These are phyloP conservation scores for Sesamia nonagrioides DNA, from an alignment of 1,140 invertebrate species.

Conservation along the genomic window DNA sequence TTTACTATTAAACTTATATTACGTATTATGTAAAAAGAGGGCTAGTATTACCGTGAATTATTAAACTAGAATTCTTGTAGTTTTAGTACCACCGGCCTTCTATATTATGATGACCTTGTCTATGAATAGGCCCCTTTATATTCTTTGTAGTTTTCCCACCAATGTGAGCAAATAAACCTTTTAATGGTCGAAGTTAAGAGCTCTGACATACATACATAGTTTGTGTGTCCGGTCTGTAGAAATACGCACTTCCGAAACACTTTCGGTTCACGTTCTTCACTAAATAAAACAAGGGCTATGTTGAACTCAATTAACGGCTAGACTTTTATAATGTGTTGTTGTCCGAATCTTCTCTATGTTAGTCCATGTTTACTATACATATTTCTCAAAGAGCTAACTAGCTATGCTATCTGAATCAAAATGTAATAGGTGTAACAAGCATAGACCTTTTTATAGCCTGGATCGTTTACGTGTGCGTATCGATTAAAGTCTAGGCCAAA, in stretches of 20 bases:
- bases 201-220: constrained; percentile 21
- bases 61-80: constrained; percentile 33
- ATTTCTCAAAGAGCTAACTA: background rate
- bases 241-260: constrained; percentile 37
- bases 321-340: background rate
- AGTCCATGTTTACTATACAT: background rate
- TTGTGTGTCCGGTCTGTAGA: constrained; percentile 23
- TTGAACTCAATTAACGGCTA: background rate
- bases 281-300: background rate
- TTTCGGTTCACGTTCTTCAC: constrained; percentile 9
- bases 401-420: background rate
- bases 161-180: constrained; percentile 30
- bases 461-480: constrained; percentile 9
- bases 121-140: constrained; percentile 47
- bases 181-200: constrained; percentile 30
- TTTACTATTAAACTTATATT: constrained; percentile 16
- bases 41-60: constrained; percentile 25
- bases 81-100: constrained; percentile 26
- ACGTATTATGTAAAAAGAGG: background rate
- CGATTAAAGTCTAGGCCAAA: constrained; percentile 13
- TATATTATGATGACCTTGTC: constrained; percentile 48
- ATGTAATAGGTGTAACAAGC: constrained; percentile 4
- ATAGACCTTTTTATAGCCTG: constrained; percentile 16
- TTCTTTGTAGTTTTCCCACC: constrained; percentile 30
- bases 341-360: constrained; percentile 9